Conservation (phyloP, 1,140 invertebrate genomes). For the Pogonomyrmex californicus region DNA sequence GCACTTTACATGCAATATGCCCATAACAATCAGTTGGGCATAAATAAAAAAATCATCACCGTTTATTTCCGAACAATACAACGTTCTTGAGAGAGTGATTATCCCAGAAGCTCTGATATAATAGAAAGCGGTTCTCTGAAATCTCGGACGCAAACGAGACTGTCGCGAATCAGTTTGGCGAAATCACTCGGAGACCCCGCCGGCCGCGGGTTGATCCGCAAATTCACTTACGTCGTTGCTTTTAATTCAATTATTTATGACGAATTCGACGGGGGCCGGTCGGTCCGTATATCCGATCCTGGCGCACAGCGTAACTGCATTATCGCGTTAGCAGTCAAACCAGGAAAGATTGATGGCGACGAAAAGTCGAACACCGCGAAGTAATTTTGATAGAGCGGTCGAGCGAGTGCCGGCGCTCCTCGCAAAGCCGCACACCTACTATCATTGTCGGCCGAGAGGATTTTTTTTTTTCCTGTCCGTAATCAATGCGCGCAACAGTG, state of each 20-base stretch:
- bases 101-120: neutral
- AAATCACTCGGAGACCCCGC: conserved; percentile 32
- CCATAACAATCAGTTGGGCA: neutral
- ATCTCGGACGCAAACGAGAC: neutral
- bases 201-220: conserved; percentile 49
- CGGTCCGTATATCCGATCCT: neutral
- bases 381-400: conserved; percentile 61
- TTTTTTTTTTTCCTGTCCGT: neutral
- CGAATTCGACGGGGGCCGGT: conserved; percentile 53
- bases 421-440: conserved; percentile 8
- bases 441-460: conserved; percentile 11
- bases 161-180: conserved; percentile 28
- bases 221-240: conserved; percentile 53
- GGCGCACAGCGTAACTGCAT: conserved; percentile 58
- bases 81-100: neutral
- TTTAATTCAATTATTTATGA: conserved; percentile 66
- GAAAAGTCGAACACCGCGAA: conserved; percentile 61
- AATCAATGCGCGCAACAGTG: neutral
- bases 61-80: neutral
- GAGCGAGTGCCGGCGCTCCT: conserved; percentile 11
- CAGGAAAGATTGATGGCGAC: conserved; percentile 61
- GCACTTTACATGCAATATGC: neutral
- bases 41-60: neutral
- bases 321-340: conserved; percentile 64
- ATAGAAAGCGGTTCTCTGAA: conserved; percentile 4